Evolutionary conservation across 2,888 invertebrate genomes (phyloP), one percentile per base, ranked within the genome.

Genomic region (Bombylius major): DNA sequence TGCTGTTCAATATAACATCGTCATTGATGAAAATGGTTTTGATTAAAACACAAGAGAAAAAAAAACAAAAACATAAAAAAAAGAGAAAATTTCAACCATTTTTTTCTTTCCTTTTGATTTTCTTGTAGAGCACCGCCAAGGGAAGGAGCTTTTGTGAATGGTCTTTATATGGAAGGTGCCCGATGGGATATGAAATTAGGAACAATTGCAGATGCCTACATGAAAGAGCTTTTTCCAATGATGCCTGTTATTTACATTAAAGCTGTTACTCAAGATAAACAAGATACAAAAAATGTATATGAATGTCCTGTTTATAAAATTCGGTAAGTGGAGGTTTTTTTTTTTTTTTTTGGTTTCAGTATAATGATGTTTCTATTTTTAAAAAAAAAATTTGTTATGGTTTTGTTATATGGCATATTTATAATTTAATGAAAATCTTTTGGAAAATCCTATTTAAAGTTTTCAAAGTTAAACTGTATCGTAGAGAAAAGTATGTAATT

Each of bases 251-350:
- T 95, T 64, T 93, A 80, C 72, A 82, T 95, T 64, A 90, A 86
- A 72, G 90, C 89, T 3, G 85, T 89, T 53, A 87, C 87, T 0
- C 86, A 87, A 69, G 95, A 96, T 72, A 90, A 95, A 69, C 89
- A 89, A 71, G 95, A 96, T 65, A 75, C 82, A 14, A 81, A 89
- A 62, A 92, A 88, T 69, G 81, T 90, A 61, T 95, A 94, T 73
- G 91, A 91, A 68, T 95, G 94, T 71, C 94, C 95, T 9, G 88
- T 95, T 7, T 96, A 96, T 73, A 94, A 94, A 76, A 95, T 93
- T 12, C 80, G 86, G 70, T 70, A 64, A 62, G 65, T 59, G 42
- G 56, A 58, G 33, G 56, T 52, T n/a, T 55, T 52, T 36, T 50
- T 54, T 36, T 54, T 50, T 42, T 50, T 47, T 50, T 55, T 55